Base-by-base conservation (phyloP, 2,113 vertebrate species). In the Leuciscus idus region DNA sequence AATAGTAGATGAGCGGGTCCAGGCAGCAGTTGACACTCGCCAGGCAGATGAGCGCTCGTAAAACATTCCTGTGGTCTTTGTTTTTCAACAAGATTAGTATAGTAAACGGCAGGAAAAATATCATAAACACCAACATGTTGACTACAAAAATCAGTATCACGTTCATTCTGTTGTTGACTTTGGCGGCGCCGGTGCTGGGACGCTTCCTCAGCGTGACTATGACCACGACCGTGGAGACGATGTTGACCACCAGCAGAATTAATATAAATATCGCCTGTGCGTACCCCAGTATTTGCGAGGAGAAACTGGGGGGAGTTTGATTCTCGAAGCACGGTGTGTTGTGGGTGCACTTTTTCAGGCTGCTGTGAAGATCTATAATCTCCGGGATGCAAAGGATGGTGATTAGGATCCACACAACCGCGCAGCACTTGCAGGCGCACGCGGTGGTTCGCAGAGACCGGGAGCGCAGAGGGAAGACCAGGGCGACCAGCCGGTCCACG, bases 381-480 rank as follows among this genome's bases (percentile, higher is more conserved):
- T 91, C 90, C 13, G 90, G 91, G 43, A 93, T 23, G 87, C 84
- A 91, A 15, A 91, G 28, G 1, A 21, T 1, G 26, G 89, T 0
- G 66, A 93, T 33, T 19, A 88, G 43, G 43, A 92, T 23, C 92
- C 93, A 94, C 3, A 90, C 52, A 0, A 89, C 0, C 0, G 0
- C 59, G 0, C 85, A 90, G 33, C 89, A 90, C 82, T 83, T 92
- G 21, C 70, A 85, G 13, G 93, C 90, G 0, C 88, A 87, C 21
- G 84, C 59, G 0, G 6, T 0, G 0, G 87, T 93, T 9, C 93
- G 88, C 6, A 93, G 30, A 8, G 68, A 80, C 0, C 92, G 89
- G 0, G 92, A 91, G 59, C 89, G 91, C 77, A 95, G 81, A 39
- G 93, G 94, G 48, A 88, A 93, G 21, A 92, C 93, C 64, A 94